phyloP scores from a whole-genome alignment of 2,113 vertebrate species.

The Oncorhynchus mykiss region DNA sequence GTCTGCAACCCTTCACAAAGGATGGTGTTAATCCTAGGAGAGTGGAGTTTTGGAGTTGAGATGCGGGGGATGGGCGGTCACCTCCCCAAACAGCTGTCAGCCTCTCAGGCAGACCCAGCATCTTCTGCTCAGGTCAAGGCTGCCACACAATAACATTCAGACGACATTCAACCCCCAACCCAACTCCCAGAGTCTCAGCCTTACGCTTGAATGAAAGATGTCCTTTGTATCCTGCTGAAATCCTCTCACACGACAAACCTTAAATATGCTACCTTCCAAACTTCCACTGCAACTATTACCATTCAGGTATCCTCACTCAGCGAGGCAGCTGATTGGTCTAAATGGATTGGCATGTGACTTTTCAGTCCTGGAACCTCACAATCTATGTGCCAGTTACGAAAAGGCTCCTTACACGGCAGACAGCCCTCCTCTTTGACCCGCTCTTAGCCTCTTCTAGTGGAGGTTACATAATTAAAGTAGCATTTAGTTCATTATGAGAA shows the following conservation, averaged over 20 bases:
- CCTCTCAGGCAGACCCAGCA: no score
- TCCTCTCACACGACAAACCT: slow-evolving; percentile 42
- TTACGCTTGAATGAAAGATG: slow-evolving; percentile 39
- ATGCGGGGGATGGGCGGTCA: not conserved
- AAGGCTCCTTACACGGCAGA: not conserved
- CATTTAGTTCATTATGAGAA: slow-evolving; percentile 28
- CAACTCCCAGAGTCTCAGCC: slow-evolving; percentile 18
- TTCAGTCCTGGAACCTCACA: slow-evolving; percentile 19
- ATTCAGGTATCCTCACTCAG: not conserved
- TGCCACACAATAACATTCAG: slow-evolving; percentile 43
- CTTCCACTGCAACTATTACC: slow-evolving; percentile 13
- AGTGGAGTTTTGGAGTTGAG: not conserved
- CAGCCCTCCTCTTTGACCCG: slow-evolving; percentile 2
- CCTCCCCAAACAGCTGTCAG: not conserved
- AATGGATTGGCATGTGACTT: no score
- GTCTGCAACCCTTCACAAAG: not conserved
- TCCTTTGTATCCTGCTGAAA: slow-evolving; percentile 46
- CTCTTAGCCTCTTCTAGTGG: slow-evolving; percentile 15
- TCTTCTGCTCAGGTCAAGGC: slow-evolving; percentile 4
- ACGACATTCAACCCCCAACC: slow-evolving; percentile 29
- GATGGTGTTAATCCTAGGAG: not conserved
- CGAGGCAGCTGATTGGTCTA: no score
- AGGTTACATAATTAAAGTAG: slow-evolving; percentile 35
- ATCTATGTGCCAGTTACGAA: not conserved
- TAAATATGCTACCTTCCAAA: slow-evolving; percentile 46